Evolutionary conservation across 2,888 invertebrate species (phyloP).

Genomic region (Chloromyia formosa): DNA sequence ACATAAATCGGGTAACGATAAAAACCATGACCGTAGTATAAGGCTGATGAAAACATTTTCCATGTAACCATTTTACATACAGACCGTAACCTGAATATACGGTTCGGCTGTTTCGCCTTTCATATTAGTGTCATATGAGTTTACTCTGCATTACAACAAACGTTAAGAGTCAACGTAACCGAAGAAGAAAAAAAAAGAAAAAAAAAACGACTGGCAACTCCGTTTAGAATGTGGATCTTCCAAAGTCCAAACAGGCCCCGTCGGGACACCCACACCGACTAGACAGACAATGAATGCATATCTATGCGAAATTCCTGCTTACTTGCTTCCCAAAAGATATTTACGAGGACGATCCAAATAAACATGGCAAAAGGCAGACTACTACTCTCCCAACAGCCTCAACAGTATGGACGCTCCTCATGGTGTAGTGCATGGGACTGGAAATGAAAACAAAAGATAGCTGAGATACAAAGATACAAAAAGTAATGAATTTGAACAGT

Average conservation of each 20-base stretch:
- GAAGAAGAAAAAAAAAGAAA: neutral
- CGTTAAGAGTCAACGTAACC: neutral
- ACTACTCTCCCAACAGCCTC: neutral
- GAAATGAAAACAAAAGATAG: neutral
- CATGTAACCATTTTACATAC: neutral
- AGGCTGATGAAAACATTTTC: neutral
- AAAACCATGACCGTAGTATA: neutral
- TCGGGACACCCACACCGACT: no score
- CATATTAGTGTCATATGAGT: neutral
- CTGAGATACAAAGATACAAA: neutral
- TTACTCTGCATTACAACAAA: neutral
- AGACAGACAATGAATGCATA: no score
- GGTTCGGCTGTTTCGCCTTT: neutral
- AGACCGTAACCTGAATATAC: neutral
- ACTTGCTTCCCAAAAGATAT: no score
- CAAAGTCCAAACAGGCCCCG: neutral
- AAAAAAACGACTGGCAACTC: neutral
- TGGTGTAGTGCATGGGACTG: no score
- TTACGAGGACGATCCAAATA: no score
- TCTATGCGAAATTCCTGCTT: no score
- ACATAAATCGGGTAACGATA: neutral
- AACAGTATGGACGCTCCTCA: neutral
- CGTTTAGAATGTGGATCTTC: neutral
- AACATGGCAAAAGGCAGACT: no score
- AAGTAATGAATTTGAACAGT: conserved; percentile 17